Evolutionary conservation across 92 coral and sea anemone genomes (phyloP).

Genomic region (Pocillopora grandis): DNA sequence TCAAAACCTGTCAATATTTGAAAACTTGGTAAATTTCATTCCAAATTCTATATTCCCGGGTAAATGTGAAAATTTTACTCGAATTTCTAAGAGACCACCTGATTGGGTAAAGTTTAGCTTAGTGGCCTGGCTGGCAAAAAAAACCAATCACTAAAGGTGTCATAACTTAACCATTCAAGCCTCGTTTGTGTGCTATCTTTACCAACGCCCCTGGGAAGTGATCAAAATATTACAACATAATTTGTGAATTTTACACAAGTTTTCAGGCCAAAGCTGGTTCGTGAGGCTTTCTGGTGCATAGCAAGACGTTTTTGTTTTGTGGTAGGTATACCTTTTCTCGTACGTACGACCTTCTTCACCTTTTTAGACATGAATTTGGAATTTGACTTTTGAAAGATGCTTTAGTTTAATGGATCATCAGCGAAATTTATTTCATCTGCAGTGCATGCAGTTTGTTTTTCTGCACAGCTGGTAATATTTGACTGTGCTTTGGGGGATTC

Average conservation of each 20-base stretch:
- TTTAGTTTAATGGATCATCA: no score
- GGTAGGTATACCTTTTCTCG: background rate
- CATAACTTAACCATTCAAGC: background rate
- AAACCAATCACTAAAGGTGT: slow-evolving; percentile 16
- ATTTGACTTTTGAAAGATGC: background rate
- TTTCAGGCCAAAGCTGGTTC: background rate
- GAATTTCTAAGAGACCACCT: slow-evolving; percentile 23
- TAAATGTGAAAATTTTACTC: slow-evolving; percentile 47
- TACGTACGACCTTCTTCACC: no score
- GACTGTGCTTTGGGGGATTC: background rate
- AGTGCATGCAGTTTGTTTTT: background rate
- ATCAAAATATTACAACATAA: slow-evolving; percentile 20
- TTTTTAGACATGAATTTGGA: background rate
- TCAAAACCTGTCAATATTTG: no score
- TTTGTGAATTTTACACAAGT: slow-evolving; percentile 19
- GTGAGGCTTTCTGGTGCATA: background rate
- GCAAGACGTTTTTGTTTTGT: background rate
- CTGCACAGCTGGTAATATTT: background rate
- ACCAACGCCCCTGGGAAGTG: slow-evolving; percentile 44
- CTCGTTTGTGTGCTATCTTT: slow-evolving; percentile 7
- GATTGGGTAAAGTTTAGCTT: slow-evolving; percentile 35
- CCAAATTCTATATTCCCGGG: slow-evolving; percentile 44
- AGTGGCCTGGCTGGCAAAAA: background rate
- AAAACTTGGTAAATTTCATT: no score
- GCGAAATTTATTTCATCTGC: background rate